These are phyloP conservation scores for Mirounga angustirostris DNA, from an alignment of 2,113 vertebrate genomes.

Conservation along the genomic window DNA sequence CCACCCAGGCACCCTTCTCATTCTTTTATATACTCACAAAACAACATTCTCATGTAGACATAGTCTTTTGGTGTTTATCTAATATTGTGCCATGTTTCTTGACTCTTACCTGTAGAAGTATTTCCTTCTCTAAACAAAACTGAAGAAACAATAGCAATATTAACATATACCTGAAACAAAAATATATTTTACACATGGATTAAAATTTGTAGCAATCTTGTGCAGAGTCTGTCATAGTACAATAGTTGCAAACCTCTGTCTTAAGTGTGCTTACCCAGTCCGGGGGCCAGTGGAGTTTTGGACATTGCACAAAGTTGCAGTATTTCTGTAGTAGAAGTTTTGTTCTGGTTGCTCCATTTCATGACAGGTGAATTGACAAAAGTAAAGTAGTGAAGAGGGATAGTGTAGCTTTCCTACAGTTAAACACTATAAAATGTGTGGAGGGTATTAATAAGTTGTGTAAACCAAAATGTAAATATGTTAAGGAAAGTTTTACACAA, in stretches of 20 bases:
- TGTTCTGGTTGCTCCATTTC: slow-evolving; percentile 20
- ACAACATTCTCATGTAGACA: slow-evolving; percentile 25
- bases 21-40: slow-evolving; percentile 7
- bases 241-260: background rate
- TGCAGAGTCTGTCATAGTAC: background rate
- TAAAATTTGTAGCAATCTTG: background rate
- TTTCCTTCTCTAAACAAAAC: slow-evolving; percentile 36
- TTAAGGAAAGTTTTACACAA: background rate
- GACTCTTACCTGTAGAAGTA: slow-evolving; percentile 11
- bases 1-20: background rate
- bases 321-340: background rate
- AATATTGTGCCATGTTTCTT: slow-evolving; percentile 11
- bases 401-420: background rate
- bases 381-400: background rate
- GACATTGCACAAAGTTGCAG: background rate
- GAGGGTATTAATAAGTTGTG: background rate
- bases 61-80: slow-evolving; percentile 21
- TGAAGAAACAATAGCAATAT: slow-evolving; percentile 20
- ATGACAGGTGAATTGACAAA: background rate
- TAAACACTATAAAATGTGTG: background rate
- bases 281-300: background rate
- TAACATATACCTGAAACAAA: slow-evolving; percentile 55
- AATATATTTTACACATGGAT: background rate
- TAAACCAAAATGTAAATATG: background rate
- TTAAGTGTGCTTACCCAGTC: background rate